These are phyloP conservation scores for Myotis findleyi DNA, from an alignment of 2,797 vertebrate genomes.

Conservation along the genomic window DNA sequence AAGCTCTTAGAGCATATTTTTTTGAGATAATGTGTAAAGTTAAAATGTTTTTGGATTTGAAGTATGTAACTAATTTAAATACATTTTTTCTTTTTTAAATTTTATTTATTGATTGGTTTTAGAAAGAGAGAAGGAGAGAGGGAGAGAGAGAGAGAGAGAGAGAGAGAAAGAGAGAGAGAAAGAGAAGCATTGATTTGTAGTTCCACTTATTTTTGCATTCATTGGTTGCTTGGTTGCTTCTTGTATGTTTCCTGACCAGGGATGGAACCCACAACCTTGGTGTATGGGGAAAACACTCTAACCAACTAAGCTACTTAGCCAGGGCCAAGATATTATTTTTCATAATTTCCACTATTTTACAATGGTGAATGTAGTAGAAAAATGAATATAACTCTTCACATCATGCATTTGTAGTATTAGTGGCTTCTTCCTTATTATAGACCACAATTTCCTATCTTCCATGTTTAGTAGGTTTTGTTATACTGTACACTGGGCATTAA, in stretches of 20 bases:
- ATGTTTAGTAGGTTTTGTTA: neutral
- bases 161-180: too few relatives aligned
- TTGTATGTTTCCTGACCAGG: too few relatives aligned
- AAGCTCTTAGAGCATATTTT: neutral
- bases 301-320: too few relatives aligned
- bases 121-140: too few relatives aligned
- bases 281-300: too few relatives aligned
- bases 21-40: neutral
- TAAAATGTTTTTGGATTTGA: neutral
- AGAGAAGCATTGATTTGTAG: too few relatives aligned
- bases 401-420: neutral
- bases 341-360: neutral
- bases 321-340: neutral
- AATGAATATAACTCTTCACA: neutral
- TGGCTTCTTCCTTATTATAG: neutral
- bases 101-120: too few relatives aligned
- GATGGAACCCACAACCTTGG: too few relatives aligned
- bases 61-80: neutral
- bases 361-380: neutral
- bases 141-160: too few relatives aligned
- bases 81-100: neutral
- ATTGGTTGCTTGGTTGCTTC: too few relatives aligned
- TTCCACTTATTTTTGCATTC: too few relatives aligned
- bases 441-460: neutral
- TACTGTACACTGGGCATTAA: neutral